Percentiles rank a stretch among this genome's conserved stretches.
Conservation (phyloP, 2,113 vertebrate species). For the Plecturocebus donacophilus region DNA sequence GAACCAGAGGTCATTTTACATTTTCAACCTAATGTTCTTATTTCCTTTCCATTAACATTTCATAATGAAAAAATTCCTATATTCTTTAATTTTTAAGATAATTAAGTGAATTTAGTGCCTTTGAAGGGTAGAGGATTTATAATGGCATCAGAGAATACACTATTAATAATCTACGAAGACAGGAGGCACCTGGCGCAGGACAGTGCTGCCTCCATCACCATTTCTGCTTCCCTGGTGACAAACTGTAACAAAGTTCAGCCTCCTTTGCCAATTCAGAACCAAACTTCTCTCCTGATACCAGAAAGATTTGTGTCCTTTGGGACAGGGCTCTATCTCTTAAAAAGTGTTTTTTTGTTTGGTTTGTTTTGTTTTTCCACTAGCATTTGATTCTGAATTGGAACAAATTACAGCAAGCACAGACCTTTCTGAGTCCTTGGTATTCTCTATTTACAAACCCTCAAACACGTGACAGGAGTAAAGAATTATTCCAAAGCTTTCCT, state of each 20-base stretch:
- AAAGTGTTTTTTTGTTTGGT: neutral
- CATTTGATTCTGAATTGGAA: slow-evolving; percentile 35
- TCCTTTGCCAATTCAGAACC: neutral
- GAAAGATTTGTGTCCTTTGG: neutral
- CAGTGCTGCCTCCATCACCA: neutral
- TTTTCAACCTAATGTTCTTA: slow-evolving; percentile 80
- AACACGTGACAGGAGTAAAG: neutral
- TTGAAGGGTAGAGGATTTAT: slow-evolving; percentile 63
- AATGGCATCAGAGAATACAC: slow-evolving; percentile 22
- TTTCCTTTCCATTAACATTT: slow-evolving; percentile 82
- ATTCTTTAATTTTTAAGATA: slow-evolving; percentile 80
- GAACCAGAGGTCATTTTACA: slow-evolving; percentile 73
- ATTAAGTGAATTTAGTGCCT: slow-evolving; percentile 77
- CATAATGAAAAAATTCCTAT: slow-evolving; percentile 78
- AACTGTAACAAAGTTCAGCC: neutral
- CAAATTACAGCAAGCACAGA: neutral
- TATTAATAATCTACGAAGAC: slow-evolving; percentile 59
- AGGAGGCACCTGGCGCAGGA: slow-evolving; percentile 2
- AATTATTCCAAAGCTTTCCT: neutral
- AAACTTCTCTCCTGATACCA: neutral
- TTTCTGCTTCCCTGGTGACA: neutral
- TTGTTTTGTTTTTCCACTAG: too few species aligned
- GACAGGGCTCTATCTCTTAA: neutral
- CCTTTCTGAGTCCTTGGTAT: neutral
- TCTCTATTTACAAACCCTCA: neutral